A percentile compares a stretch with the other conserved stretches of the same genome.
Conservation (phyloP, 2,888 invertebrate genomes). For the Chrysomela aeneicollis region DNA sequence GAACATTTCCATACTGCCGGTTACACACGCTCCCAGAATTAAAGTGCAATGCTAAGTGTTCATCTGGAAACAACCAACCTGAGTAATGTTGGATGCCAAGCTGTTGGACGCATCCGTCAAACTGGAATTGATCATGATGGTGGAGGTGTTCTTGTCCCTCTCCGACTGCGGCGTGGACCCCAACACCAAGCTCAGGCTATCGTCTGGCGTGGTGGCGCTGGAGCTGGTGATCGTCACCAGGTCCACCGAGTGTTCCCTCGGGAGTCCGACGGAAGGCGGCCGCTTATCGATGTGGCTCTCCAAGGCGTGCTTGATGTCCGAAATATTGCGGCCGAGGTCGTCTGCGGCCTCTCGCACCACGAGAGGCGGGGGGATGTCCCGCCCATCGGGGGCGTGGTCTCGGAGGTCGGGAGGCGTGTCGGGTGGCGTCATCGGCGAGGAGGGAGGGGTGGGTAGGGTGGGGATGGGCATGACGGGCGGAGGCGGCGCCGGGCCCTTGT, state of each 20-base stretch:
- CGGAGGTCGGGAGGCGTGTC: constrained; percentile 52
- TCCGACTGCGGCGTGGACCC: constrained; percentile 55
- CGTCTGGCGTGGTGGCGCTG: constrained; percentile 48
- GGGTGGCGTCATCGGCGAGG: constrained; percentile 58
- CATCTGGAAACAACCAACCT: constrained; percentile 64
- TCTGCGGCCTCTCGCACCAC: constrained; percentile 42
- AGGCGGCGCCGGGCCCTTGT: constrained; percentile 44
- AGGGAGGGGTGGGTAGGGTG: constrained; percentile 49
- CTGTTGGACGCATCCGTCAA: constrained; percentile 65
- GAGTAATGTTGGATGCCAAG: constrained; percentile 76
- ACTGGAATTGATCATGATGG: constrained; percentile 67
- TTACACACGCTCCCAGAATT: too few species aligned
- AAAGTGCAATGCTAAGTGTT: too few species aligned
- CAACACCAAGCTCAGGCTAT: constrained; percentile 53
- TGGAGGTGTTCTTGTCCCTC: constrained; percentile 62
- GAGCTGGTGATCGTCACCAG: constrained; percentile 51
- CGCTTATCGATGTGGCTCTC: constrained; percentile 46
- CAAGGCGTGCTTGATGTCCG: constrained; percentile 48
- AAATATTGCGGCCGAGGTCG: constrained; percentile 37
- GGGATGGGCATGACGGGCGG: constrained; percentile 34
- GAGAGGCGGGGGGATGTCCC: constrained; percentile 38
- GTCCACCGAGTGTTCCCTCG: constrained; percentile 39
- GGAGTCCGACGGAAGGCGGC: too few species aligned
- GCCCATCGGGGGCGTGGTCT: constrained; percentile 32
- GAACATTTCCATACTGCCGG: too few species aligned